These are phyloP conservation scores for Ectropis crepuscularia DNA, from an alignment of 2,888 invertebrate genomes.

Conservation along the genomic window DNA sequence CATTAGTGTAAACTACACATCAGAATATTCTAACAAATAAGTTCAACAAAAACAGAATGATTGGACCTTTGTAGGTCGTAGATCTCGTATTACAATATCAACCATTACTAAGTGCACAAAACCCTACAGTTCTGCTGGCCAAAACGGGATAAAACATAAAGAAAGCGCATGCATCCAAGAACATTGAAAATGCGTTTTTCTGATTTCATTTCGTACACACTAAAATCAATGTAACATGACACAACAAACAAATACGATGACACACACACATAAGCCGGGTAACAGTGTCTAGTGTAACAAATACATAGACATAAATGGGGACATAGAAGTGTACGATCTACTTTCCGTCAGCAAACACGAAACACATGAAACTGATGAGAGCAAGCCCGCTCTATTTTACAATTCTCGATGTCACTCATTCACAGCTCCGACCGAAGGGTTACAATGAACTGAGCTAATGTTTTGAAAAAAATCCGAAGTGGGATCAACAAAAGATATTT, in stretches of 20 bases:
- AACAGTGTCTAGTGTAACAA: constrained; percentile 1
- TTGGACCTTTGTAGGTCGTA: too few species aligned
- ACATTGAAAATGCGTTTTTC: too few species aligned
- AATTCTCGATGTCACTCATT: background rate
- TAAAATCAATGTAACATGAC: background rate
- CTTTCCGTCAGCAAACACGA: constrained; percentile 29
- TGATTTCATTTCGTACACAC: background rate
- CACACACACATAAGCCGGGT: constrained; percentile 1
- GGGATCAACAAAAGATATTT: constrained; percentile 11
- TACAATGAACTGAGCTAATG: background rate
- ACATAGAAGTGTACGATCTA: constrained; percentile 12
- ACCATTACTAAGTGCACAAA: too few species aligned
- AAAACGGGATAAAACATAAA: too few species aligned
- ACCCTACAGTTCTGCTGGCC: too few species aligned
- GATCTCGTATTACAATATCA: too few species aligned
- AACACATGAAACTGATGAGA: constrained; percentile 16
- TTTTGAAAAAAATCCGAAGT: constrained; percentile 1
- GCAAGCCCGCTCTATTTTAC: constrained; percentile 19
- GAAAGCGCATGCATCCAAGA: too few species aligned
- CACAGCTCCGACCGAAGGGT: background rate
- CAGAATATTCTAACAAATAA: too few species aligned
- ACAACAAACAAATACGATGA: constrained; percentile 11
- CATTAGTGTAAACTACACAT: too few species aligned
- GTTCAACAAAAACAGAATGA: too few species aligned
- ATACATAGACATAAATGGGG: constrained; percentile 5